Evolutionary conservation across 1,140 invertebrate species (phyloP), one percentile per base, ranked within the genome.

Genomic region (Drosophila orosa): DNA sequence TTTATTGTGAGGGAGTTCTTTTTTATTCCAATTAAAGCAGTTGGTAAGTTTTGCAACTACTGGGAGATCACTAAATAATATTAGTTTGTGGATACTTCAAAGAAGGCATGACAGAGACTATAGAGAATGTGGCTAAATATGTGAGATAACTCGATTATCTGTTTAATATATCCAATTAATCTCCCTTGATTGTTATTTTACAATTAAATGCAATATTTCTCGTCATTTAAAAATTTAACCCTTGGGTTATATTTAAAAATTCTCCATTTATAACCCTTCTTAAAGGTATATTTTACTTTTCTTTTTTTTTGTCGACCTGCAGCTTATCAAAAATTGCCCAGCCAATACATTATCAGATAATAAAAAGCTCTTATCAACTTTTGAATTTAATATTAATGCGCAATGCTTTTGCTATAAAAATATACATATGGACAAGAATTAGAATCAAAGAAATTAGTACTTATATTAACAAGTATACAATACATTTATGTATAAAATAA

Each of bases 321-420:
- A 25, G 58, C 58, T 61, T 61, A 61, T 61, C 59, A 37, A 35
- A 19, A 15, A 33, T 27, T 19, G 31, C 9, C 24, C 25, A 25
- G 10, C 0, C 27, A 31, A 17, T 33, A 37, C 13, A 24, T 19
- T 55, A 37, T 54, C 47, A 37, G 48, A 37, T 27, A 55, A 55
- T 54, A 4, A 61, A 37, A 19, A 19, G 22, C 50, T 17, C 31
- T 19, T 54, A 60, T 55, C 45, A 54, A 33, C 15, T 0, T 19
- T 35, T 17, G 10, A 9, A 13, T 17, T 54, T 35, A 54, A 27
- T 37, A 47, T 12, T 47, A 59, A 59, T 59, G 42, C 40, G 56
- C 42, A 31, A 24, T 58, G 55, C 22, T 31, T 47, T 31, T 7
- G 40, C 22, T 40, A 8, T 45, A 47, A 22, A 58, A 58, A 58